Evolutionary conservation across 2,113 vertebrate species (phyloP).

Genomic region (Atlantisia rogersi): DNA sequence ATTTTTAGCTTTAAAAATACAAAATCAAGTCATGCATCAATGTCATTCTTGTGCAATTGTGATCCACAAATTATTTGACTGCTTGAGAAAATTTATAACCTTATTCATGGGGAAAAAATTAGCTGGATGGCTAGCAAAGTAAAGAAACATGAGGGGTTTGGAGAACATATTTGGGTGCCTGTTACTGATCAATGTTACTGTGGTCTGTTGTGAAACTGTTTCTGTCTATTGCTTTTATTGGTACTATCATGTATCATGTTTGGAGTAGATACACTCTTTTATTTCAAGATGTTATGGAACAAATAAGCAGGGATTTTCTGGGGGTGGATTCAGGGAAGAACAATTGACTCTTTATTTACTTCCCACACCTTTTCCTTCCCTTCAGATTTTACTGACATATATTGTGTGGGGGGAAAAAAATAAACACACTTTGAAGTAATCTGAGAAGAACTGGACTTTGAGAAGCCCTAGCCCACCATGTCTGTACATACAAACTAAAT

Average conservation of each 20-base stretch:
- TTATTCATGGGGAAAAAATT: not conserved
- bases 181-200: not conserved
- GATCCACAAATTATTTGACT: not conserved
- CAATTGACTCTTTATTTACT: not conserved
- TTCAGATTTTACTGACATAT: not conserved
- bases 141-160: not conserved
- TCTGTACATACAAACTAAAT: not conserved
- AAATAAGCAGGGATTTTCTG: not conserved
- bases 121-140: not conserved
- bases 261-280: not conserved
- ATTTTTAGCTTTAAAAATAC: not conserved
- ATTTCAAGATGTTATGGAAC: not conserved
- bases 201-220: not conserved
- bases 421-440: not conserved
- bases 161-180: not conserved
- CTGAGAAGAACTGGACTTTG: not conserved
- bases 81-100: not conserved
- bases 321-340: not conserved
- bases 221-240: not conserved
- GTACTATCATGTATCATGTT: not conserved
- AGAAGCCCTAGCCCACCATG: not conserved
- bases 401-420: not conserved
- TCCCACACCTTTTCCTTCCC: not conserved
- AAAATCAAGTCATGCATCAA: not conserved
- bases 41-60: not conserved